Conservation (phyloP, 64 coral and sea anemone species). For the Exaiptasia diaphana region DNA sequence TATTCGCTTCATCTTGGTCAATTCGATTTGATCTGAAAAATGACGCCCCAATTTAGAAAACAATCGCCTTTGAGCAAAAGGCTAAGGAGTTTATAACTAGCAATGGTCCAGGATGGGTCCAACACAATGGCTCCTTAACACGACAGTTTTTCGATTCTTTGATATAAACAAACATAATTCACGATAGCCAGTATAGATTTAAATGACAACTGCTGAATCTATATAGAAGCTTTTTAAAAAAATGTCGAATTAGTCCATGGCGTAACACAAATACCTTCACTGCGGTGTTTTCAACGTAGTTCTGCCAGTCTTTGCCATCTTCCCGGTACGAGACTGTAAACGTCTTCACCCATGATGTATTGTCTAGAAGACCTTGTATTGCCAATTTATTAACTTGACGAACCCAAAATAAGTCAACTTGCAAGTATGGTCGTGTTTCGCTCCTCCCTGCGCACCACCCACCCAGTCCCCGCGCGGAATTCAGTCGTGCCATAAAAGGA, state of each 20-base stretch:
- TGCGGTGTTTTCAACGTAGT: neutral
- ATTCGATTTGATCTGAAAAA: too few species aligned
- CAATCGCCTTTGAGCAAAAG: too few species aligned
- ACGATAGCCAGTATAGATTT: too few species aligned
- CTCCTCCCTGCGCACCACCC: conserved; percentile 61
- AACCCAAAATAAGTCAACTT: conserved; percentile 43
- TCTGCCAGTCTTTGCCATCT: conserved; percentile 36
- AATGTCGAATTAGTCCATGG: neutral
- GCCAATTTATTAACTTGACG: conserved; percentile 17
- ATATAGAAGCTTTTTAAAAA: neutral
- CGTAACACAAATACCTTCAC: neutral
- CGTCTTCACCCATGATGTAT: conserved; percentile 29
- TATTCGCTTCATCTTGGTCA: too few species aligned
- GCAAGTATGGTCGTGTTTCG: conserved; percentile 13
- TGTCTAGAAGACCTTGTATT: conserved; percentile 24
- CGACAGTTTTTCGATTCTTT: too few species aligned
- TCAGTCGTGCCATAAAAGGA: conserved; percentile 41
- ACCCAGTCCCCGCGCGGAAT: neutral
- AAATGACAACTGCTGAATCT: too few species aligned
- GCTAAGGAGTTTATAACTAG: too few species aligned
- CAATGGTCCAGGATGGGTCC: too few species aligned
- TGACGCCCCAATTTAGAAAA: too few species aligned
- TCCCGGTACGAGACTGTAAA: conserved; percentile 35
- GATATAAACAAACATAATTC: too few species aligned
- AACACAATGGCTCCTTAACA: too few species aligned